Evolutionary conservation across 2,888 invertebrate species (phyloP).

Genomic region (Apotomis turbidana): DNA sequence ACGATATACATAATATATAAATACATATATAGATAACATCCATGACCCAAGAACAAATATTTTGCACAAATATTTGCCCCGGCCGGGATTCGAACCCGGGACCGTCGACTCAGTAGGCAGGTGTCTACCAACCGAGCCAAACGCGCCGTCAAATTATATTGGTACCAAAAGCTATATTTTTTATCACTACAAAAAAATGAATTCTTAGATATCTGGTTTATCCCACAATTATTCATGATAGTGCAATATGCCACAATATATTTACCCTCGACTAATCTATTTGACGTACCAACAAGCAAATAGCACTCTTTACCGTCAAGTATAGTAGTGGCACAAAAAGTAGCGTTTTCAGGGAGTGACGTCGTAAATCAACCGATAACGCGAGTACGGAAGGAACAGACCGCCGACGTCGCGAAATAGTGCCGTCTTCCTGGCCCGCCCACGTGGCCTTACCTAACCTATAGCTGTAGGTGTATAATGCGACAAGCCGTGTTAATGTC

Average conservation of each 20-base stretch:
- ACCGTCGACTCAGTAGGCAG: no score
- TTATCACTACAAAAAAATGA: no score
- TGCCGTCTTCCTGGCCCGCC: constrained; percentile 49
- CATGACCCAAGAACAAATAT: no score
- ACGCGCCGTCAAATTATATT: no score
- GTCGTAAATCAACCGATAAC: constrained; percentile 69
- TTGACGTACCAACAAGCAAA: constrained; percentile 30
- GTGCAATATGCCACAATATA: neutral
- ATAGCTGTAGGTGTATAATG: neutral
- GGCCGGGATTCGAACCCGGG: no score
- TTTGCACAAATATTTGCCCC: no score
- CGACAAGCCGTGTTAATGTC: neutral
- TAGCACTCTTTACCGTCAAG: constrained; percentile 24
- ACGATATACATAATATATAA: no score
- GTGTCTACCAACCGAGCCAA: no score
- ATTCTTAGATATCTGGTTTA: neutral
- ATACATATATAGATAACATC: no score
- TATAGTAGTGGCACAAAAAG: constrained; percentile 52
- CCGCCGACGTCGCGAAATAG: constrained; percentile 55
- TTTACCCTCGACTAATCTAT: constrained; percentile 6
- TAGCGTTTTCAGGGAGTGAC: constrained; percentile 57
- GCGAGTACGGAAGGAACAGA: constrained; percentile 58
- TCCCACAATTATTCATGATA: constrained; percentile 4
- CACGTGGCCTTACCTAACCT: neutral
- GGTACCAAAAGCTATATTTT: no score